Evolutionary conservation across 2,113 vertebrate species (phyloP), one percentile per base, ranked within the genome.

Genomic region (Picathartes gymnocephalus): DNA sequence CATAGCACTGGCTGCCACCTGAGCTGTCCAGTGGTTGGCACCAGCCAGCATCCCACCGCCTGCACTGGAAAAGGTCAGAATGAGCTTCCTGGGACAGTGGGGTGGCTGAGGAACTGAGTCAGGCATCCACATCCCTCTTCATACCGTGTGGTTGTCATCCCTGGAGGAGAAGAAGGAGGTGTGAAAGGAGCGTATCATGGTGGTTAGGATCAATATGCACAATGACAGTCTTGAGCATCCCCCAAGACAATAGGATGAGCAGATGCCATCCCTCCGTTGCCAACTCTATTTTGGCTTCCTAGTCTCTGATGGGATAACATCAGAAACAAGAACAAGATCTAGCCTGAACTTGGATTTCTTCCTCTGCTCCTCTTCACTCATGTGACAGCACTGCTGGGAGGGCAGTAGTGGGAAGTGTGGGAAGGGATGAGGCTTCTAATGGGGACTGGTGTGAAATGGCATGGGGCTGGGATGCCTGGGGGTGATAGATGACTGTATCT

Each of bases 1-100:
- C 12, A 10, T 5, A 71, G 21, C 3, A 13, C 8, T 2, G 10
- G 31, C 18, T 76, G 28, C 71, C 0, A 0, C 24, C 47, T 48
- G 66, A 35, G n/a, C 37, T 71, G 27, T 19, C 19, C 1, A 1
- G 57, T 21, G 72, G n/a, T 5, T 68, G 57, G 44, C 53, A 62
- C 5, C 42, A 53, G 62, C 15, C 31, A 61, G 24, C 45, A 37
- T 51, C 56, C 51, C 27, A 39, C 47, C 40, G 56, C 23, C 33
- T 39, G n/a, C 7, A 3, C 56, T 57, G 62, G 24, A 35, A 53
- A 76, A 68, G 16, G 9, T 87, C n/a, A 44, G 27, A 42, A 13
- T 1, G 22, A 77, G 28, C 39, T 54, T 42, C 53, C 47, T 40
- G 21, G 7, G 10, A 18, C 24, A 7, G 2, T 35, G n/a, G 28